Conservation (phyloP, 2,113 vertebrate species). For the western clawed frog (Xenopus tropicalis) region DNA sequence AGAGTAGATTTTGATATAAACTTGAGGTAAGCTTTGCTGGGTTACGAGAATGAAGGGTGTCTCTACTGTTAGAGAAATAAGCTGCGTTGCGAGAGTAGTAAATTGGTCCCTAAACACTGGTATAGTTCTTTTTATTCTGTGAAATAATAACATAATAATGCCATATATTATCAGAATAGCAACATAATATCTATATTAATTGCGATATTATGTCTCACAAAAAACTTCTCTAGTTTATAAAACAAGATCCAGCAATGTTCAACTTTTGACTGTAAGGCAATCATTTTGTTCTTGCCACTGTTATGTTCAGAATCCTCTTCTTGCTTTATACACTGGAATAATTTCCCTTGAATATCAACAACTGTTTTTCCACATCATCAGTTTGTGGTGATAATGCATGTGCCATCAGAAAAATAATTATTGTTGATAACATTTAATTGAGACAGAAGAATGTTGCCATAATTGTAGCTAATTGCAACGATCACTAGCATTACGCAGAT, state of each 20-base stretch:
- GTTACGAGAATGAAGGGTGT: no score
- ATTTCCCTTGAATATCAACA: slow-evolving; percentile 11
- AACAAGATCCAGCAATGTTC: no score
- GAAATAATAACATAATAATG: neutral
- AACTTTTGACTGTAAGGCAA: neutral
- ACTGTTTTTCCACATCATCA: slow-evolving; percentile 24
- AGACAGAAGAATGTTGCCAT: slow-evolving; percentile 33
- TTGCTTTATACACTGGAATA: neutral
- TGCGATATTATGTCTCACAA: no score
- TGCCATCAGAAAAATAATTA: slow-evolving; percentile 34
- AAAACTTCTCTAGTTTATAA: no score
- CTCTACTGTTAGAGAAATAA: no score
- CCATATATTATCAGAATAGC: neutral
- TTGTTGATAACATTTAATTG: slow-evolving; percentile 42
- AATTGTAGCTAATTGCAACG: slow-evolving; percentile 40
- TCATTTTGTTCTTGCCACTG: neutral
- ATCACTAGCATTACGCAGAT: slow-evolving; percentile 37
- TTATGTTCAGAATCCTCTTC: neutral
- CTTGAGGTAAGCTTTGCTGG: no score
- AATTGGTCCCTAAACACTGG: no score
- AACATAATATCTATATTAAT: no score
- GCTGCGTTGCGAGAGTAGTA: no score
- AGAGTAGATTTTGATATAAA: no score
- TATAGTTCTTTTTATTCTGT: neutral
- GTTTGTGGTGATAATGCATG: slow-evolving; percentile 22